Percentiles rank a stretch among this genome's conserved stretches.
Conservation (phyloP, 1,140 invertebrate genomes). For the Chionoecetes opilio region DNA sequence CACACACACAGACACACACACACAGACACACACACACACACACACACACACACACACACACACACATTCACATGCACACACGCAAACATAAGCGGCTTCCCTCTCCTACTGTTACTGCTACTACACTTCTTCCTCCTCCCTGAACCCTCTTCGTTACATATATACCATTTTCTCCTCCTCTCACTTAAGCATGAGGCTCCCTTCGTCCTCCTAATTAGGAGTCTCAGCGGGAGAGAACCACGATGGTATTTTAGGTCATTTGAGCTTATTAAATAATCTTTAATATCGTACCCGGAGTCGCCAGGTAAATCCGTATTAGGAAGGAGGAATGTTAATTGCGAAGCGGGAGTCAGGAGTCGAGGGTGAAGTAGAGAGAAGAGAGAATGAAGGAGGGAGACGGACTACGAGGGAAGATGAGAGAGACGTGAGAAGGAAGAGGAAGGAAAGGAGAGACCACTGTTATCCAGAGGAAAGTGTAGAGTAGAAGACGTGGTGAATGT, state of each 20-base stretch:
- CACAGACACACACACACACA: no score
- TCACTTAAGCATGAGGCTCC: background rate
- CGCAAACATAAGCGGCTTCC: background rate
- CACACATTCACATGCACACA: no score
- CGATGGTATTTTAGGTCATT: slow-evolving; percentile 10
- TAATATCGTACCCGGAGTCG: slow-evolving; percentile 13
- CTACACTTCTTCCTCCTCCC: background rate
- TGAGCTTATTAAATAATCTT: slow-evolving; percentile 22
- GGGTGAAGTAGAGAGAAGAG: background rate
- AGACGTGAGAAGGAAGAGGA: background rate
- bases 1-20: no score
- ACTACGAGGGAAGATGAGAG: background rate
- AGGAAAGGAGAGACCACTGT: background rate
- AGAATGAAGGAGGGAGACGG: background rate
- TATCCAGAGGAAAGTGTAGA: background rate
- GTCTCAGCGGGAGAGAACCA: background rate
- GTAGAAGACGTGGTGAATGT: background rate
- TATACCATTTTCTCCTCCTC: background rate
- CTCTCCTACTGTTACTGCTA: background rate
- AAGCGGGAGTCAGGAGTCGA: background rate
- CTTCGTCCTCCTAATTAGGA: background rate
- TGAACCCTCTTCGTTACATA: background rate
- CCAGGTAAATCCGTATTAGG: slow-evolving; percentile 19
- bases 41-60: no score
- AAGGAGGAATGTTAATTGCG: slow-evolving; percentile 20